A percentile compares a stretch with the other conserved stretches of the same genome.
Evolutionary conservation across 2,888 invertebrate genomes (phyloP).

Genomic region (Slavum lentiscoides): DNA sequence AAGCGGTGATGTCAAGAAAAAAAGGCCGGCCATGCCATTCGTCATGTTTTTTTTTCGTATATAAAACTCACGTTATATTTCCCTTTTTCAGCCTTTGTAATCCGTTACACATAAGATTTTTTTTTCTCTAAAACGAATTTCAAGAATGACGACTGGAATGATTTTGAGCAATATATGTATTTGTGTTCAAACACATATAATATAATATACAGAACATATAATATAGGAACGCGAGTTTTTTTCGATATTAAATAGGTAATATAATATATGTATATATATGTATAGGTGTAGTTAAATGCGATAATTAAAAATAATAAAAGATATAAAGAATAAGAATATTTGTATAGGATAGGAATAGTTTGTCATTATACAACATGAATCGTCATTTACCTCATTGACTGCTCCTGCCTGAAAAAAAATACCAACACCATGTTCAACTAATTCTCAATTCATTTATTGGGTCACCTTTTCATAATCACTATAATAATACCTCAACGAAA

Average conservation of each 20-base stretch:
- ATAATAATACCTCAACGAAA: conserved; percentile 17
- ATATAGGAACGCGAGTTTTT: conserved; percentile 29
- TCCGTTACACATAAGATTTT: conserved; percentile 53
- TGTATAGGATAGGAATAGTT: conserved; percentile 49
- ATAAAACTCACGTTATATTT: conserved; percentile 52
- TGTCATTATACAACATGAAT: conserved; percentile 51
- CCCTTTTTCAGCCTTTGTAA: conserved; percentile 51
- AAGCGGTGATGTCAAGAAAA: conserved; percentile 53
- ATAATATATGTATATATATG: no score
- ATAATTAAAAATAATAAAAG: conserved; percentile 27
- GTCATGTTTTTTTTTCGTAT: conserved; percentile 45
- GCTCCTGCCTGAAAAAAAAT: conserved; percentile 54
- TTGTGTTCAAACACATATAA: conserved; percentile 16
- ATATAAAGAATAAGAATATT: conserved; percentile 31
- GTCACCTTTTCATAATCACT: conserved; percentile 34
- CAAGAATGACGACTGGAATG: conserved; percentile 50
- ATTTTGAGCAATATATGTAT: conserved; percentile 24
- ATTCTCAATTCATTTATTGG: conserved; percentile 49
- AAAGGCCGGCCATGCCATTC: conserved; percentile 53
- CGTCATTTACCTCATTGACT: conserved; percentile 53
- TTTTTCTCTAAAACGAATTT: conserved; percentile 51
- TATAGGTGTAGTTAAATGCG: conserved; percentile 10
- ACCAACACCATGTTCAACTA: conserved; percentile 53
- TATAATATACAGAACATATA: conserved; percentile 17
- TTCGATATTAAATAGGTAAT: neutral